Base-by-base conservation (phyloP, 2,113 vertebrate genomes). In the Pelecanus crispus region DNA sequence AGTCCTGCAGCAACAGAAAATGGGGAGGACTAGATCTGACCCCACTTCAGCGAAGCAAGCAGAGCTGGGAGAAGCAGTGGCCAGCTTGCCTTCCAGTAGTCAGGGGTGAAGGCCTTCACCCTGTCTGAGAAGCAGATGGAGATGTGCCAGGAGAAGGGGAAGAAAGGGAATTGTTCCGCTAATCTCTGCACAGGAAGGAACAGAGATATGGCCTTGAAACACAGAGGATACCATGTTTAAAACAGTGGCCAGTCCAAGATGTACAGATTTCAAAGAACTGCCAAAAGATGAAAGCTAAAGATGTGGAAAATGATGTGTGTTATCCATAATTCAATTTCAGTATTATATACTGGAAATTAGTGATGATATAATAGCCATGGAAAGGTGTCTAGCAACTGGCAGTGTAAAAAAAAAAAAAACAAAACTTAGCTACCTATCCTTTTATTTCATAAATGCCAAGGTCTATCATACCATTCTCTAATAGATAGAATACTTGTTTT, bases 291-390 rank as follows among this genome's bases (percentile, higher is more conserved):
- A 17, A 81, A 95, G 67, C 55, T 94, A 74, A 95, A 95, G 86
- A 68, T 94, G 74, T 92, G 58, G 86, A 92, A 95, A 81, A 95
- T 95, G 13, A 73, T 50, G 17, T 71, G 62, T 90, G 56, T 90
- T 95, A 82, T 81, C 88, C 6, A 1, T 91, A 75, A 88, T 62
- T 70, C 88, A 95, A 29, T 96, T 95, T 95, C 77, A 91, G 47
- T 71, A 56, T 94, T 94, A 75, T 86, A 50, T 89, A 72, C 59
- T 96, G 88, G 79, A 92, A 96, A 80, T 74, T 70, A 92, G n/a
- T 96, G 82, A 94, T 74, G 88, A 92, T 86, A 49, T 22, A 61
- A 29, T 47, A 96, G 74, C 75, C 59, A 82, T 93, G 81, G 78
- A 86, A 70, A 65, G 71, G 56, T 93, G 44, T 95, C 73, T 50